Evolutionary conservation across 2,113 vertebrate species (phyloP), one percentile per base, ranked within the genome.

Genomic region (Gobio gobio): DNA sequence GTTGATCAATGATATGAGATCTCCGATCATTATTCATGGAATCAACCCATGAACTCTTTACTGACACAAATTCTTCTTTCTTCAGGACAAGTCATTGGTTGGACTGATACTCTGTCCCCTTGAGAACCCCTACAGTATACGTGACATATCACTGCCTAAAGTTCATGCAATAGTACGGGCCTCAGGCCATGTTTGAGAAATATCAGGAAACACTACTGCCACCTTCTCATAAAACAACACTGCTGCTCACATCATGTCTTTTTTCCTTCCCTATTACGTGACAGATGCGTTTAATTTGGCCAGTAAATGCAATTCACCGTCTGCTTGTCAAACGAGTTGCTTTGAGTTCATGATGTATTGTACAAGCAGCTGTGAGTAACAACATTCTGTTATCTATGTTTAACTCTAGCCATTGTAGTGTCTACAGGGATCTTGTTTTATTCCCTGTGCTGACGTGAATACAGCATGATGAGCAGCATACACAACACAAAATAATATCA

Each of bases 41-140:
- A 49, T 72, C 43, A 58, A 84, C 61, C 83, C 29, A 85, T 36
- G 59, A 45, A 54, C 88, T 88, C 83, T 36, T 20, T 36, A 22
- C 18, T 78, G 22, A 45, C 36, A 88, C 89, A 82, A 81, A 45
- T 87, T 22, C 47, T 77, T 89, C 77, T 87, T 85, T 91, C 83
- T 76, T 74, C 5, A 75, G 75, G 63, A 89, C 74, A 84, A 90
- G 90, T 81, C 90, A 93, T 93, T 87, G 92, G 92, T 93, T 85
- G 59, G 82, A 90, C 91, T 86, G 91, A 88, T 86, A 82, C 90
- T 66, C 40, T 29, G 16, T 82, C 59, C 82, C 70, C 87, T 29
- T 43, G 54, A 73, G 76, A 51, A 79, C 73, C 56, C 51, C 66
- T 33, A 33, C 59, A 54, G 47, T 26, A 51, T 51, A 76, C 8